Percentiles rank a stretch among this genome's conserved stretches.
Conservation (phyloP, 1,140 invertebrate genomes). For the Microplitis mediator region DNA sequence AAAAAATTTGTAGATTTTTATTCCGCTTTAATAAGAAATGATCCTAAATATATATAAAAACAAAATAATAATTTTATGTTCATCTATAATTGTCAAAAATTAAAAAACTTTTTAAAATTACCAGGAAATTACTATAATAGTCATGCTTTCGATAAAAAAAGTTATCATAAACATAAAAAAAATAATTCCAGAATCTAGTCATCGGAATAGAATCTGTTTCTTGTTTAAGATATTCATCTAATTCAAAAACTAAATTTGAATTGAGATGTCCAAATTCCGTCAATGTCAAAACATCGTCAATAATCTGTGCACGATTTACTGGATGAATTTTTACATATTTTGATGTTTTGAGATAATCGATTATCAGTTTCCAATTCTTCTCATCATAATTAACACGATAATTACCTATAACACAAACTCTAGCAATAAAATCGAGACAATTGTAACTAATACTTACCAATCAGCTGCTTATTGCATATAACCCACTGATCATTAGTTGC, state of each 20-base stretch:
- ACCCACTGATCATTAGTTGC: neutral
- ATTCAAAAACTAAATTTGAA: constrained; percentile 63
- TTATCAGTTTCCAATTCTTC: constrained; percentile 65
- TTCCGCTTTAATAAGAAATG: too few relatives aligned
- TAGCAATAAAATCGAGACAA: constrained; percentile 34
- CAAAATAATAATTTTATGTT: too few relatives aligned
- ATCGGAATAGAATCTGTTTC: constrained; percentile 73
- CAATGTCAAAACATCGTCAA: constrained; percentile 77
- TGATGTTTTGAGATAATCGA: constrained; percentile 53
- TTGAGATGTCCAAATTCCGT: constrained; percentile 48
- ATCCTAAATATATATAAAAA: too few relatives aligned
- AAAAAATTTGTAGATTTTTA: too few relatives aligned
- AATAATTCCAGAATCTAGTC: constrained; percentile 49
- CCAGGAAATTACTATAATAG: too few relatives aligned
- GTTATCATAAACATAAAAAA: too few relatives aligned
- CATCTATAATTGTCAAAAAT: too few relatives aligned
- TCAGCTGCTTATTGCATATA: constrained; percentile 67
- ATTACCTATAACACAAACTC: constrained; percentile 55
- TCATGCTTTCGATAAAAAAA: too few relatives aligned
- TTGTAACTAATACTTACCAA: constrained; percentile 51
- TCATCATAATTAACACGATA: constrained; percentile 70
- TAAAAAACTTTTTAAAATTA: too few relatives aligned
- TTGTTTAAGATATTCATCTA: constrained; percentile 65
- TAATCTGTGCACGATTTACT: constrained; percentile 75
- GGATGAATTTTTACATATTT: constrained; percentile 65